Conservation (phyloP, 2,888 invertebrate species). For the Odontothrips loti region DNA sequence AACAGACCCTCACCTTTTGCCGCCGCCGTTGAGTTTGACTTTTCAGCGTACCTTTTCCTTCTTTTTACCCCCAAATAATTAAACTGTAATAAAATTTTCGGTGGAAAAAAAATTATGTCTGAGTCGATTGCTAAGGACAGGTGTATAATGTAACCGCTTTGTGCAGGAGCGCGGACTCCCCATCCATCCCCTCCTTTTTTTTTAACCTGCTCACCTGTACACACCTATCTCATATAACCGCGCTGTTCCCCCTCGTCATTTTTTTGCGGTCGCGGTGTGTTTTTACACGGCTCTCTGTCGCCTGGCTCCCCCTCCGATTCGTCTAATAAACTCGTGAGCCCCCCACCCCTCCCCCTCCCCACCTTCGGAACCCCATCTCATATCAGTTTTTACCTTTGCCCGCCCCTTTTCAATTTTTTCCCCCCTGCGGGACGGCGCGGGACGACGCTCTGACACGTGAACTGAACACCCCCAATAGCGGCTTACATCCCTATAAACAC, state of each 20-base stretch:
- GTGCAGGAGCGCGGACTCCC: too few relatives aligned
- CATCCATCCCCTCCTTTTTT: background rate
- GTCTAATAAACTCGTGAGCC: background rate
- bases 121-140: too few relatives aligned
- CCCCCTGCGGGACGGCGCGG: background rate
- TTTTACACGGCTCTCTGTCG: background rate
- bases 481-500: slow-evolving; percentile 23
- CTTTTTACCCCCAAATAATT: too few relatives aligned
- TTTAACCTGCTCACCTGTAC: background rate
- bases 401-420: background rate
- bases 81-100: too few relatives aligned
- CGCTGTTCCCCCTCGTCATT: background rate
- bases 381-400: background rate
- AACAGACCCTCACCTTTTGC: too few relatives aligned
- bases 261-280: background rate
- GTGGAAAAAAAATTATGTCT: too few relatives aligned
- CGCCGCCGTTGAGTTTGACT: too few relatives aligned
- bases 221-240: background rate
- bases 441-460: background rate
- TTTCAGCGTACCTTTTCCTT: too few relatives aligned
- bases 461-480: background rate
- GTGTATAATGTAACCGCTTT: too few relatives aligned
- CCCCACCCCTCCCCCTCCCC: background rate
- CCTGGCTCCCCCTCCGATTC: background rate
- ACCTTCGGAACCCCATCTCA: too few relatives aligned